Percentiles rank a stretch among this genome's conserved stretches.
Evolutionary conservation across 2,113 vertebrate species (phyloP).

Genomic region (Peromyscus maniculatus): DNA sequence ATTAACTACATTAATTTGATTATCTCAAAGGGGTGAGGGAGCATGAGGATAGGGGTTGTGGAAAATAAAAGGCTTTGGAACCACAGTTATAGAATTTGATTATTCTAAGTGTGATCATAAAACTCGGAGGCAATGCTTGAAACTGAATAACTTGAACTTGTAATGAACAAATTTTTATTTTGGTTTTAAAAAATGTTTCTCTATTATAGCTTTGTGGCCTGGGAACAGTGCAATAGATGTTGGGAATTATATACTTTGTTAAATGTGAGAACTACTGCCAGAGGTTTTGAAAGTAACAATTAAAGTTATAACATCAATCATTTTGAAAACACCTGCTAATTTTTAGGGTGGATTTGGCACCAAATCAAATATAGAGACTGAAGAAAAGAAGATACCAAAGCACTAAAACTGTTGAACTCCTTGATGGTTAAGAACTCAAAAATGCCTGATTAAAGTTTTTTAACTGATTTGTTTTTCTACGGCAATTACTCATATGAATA

Average conservation of each 20-base stretch:
- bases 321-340: slow-evolving; percentile 69
- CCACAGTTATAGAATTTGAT: background rate
- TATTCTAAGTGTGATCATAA: background rate
- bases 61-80: slow-evolving; percentile 41
- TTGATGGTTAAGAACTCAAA: slow-evolving; percentile 40
- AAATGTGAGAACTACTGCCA: slow-evolving; percentile 65
- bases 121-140: background rate
- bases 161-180: background rate
- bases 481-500: slow-evolving; percentile 37
- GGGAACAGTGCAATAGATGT: slow-evolving; percentile 56
- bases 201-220: slow-evolving; percentile 31
- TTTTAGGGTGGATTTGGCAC: slow-evolving; percentile 64
- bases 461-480: background rate
- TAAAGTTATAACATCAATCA: slow-evolving; percentile 71
- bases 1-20: background rate
- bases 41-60: background rate
- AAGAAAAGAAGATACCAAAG: slow-evolving; percentile 38
- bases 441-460: slow-evolving; percentile 15
- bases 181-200: background rate
- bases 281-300: slow-evolving; percentile 66
- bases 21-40: background rate
- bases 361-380: slow-evolving; percentile 52
- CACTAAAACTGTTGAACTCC: background rate
- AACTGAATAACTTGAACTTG: slow-evolving; percentile 39
- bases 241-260: slow-evolving; percentile 59